Base-by-base conservation (phyloP, 1,140 invertebrate species). In the Trichomalopsis sarcophagae region DNA sequence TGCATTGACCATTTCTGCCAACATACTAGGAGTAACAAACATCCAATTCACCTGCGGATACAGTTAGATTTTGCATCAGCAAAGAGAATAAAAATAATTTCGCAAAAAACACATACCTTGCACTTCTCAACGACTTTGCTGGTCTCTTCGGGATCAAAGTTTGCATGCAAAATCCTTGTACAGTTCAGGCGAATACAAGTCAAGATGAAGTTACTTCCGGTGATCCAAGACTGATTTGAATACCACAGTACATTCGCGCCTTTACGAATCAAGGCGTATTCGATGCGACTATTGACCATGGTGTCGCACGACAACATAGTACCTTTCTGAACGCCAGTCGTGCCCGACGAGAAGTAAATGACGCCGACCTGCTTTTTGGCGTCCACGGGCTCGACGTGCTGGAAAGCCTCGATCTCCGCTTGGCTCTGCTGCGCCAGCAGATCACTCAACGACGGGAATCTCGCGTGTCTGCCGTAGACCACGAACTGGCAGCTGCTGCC, bases 61-160 rank as follows among this genome's bases (percentile, higher is more conserved):
- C 5, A 40, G 73, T 11, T 36, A 33, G 40, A 40, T 21, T 4
- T 40, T 36, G 9, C 23, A n/a, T 74, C 17, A 74, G n/a, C 13
- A 9, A 40, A 33, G 2, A 21, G 33, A 14, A 17, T 3, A 33
- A 40, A 21, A 84, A 40, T 6, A 11, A 5, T 27, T 27, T 27
- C 27, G 27, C 27, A 14, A 4, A n/a, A n/a, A 21, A 84, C n/a
- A 9, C 27, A 21, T 71, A 84, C 86, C 86, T 87, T 87, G 33
- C 84, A 87, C 68, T 77, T 82, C 77, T 85, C 80, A 27, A 87
- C 76, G 21, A 83, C 69, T 80, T 81, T 33, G 36, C 68, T 75
- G 17, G 71, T 82, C 27, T 83, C 36, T 14, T 84, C 69, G 2
- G 73, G n/a, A 77, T 87, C 71, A 47, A 81, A 76, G 14, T 66